Conservation (phyloP, 2,888 invertebrate species). For the Rhagophthalmus giganteus region DNA sequence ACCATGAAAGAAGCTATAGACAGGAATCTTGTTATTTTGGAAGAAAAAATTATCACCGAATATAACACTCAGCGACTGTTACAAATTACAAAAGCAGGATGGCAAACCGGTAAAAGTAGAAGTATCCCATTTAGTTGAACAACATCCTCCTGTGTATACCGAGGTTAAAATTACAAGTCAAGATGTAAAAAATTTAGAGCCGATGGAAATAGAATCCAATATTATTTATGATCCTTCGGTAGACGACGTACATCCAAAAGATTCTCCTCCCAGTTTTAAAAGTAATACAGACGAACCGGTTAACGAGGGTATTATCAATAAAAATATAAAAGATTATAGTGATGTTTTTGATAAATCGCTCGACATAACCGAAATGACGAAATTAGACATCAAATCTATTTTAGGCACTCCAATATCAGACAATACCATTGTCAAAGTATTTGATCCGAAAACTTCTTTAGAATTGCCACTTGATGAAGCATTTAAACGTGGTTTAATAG, state of each 20-base stretch:
- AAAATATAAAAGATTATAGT: constrained; percentile 68
- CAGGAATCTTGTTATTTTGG: constrained; percentile 65
- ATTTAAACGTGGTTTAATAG: constrained; percentile 74
- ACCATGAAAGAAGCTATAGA: constrained; percentile 77
- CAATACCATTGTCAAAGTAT: constrained; percentile 63
- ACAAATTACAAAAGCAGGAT: constrained; percentile 71
- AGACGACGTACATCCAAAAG: constrained; percentile 70
- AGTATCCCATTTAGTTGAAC: constrained; percentile 62
- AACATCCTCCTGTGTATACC: constrained; percentile 56
- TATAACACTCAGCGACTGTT: constrained; percentile 64
- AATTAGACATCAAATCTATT: constrained; percentile 75
- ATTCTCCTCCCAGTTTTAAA: constrained; percentile 69
- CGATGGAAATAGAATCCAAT: constrained; percentile 72
- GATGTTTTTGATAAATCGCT: constrained; percentile 69
- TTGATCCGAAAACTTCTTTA: constrained; percentile 79
- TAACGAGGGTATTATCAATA: constrained; percentile 73
- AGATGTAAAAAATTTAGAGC: constrained; percentile 60
- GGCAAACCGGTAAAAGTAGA: constrained; percentile 75
- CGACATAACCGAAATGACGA: constrained; percentile 72
- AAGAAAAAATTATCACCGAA: constrained; percentile 57
- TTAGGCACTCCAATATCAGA: constrained; percentile 75
- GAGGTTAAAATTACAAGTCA: constrained; percentile 58
- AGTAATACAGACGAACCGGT: constrained; percentile 77
- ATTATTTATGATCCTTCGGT: constrained; percentile 79
- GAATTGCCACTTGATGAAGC: constrained; percentile 81